Conservation (phyloP, 2,797 vertebrate genomes). For the Fratercula arctica region DNA sequence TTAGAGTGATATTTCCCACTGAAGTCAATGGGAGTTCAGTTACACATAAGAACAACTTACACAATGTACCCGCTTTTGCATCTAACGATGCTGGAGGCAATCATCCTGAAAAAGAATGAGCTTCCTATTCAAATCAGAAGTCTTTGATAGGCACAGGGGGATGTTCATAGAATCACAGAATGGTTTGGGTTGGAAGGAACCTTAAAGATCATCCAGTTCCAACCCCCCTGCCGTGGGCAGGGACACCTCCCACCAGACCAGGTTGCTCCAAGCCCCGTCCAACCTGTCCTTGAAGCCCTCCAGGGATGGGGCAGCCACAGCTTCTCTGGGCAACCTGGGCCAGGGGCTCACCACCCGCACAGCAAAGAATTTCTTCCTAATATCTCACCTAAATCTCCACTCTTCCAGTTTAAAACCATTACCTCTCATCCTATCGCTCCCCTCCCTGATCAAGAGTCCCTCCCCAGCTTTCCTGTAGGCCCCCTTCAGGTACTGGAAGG, state of each 20-base stretch:
- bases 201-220: background rate
- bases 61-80: background rate
- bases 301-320: background rate
- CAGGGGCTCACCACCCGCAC: background rate
- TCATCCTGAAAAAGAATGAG: background rate
- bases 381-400: background rate
- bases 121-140: background rate
- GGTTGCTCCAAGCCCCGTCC: background rate
- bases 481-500: background rate
- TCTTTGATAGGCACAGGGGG: background rate
- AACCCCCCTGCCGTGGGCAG: background rate
- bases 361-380: background rate
- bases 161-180: background rate
- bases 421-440: background rate
- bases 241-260: background rate
- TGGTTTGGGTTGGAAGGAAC: background rate
- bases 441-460: background rate
- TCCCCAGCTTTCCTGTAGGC: background rate
- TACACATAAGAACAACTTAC: background rate
- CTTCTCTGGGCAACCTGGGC: background rate
- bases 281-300: background rate
- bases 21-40: background rate
- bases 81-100: slow-evolving; percentile 34
- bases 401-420: background rate
- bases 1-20: background rate